Conservation (phyloP, 2,113 vertebrate species). For the Malurus elegans region DNA sequence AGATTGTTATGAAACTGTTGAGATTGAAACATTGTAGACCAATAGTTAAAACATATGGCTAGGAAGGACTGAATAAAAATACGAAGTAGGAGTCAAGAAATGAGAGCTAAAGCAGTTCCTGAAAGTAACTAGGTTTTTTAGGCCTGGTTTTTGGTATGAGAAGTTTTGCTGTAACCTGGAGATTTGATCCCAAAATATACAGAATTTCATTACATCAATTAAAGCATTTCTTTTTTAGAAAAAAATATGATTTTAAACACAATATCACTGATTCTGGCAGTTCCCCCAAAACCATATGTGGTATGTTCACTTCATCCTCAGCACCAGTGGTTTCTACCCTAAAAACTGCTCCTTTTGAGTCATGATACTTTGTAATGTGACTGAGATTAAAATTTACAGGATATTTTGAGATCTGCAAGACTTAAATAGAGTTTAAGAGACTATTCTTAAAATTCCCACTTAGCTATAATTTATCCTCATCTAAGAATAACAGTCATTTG, state of each 20-base stretch:
- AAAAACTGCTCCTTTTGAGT: neutral
- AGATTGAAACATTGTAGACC: too few relatives aligned
- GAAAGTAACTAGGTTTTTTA: too few relatives aligned
- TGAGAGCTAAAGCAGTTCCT: too few relatives aligned
- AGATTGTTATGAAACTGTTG: too few relatives aligned
- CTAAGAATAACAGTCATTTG: neutral
- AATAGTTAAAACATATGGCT: too few relatives aligned
- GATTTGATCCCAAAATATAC: neutral
- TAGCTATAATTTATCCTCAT: neutral
- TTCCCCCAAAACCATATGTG: neutral
- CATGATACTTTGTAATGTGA: neutral
- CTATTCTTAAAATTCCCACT: neutral
- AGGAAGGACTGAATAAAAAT: too few relatives aligned
- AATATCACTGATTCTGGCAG: neutral
- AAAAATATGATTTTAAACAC: neutral
- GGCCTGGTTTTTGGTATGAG: too few relatives aligned
- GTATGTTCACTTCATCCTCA: neutral
- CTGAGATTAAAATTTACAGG: neutral
- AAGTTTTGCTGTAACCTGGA: neutral
- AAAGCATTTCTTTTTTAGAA: neutral
- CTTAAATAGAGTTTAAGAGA: neutral
- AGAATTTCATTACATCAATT: neutral
- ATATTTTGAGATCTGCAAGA: neutral
- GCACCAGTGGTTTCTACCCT: accelerated
- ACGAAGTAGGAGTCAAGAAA: too few relatives aligned